Evolutionary conservation across 64 coral and sea anemone genomes (phyloP), one percentile per base, ranked within the genome.

Genomic region (Pachyseris speciosa): DNA sequence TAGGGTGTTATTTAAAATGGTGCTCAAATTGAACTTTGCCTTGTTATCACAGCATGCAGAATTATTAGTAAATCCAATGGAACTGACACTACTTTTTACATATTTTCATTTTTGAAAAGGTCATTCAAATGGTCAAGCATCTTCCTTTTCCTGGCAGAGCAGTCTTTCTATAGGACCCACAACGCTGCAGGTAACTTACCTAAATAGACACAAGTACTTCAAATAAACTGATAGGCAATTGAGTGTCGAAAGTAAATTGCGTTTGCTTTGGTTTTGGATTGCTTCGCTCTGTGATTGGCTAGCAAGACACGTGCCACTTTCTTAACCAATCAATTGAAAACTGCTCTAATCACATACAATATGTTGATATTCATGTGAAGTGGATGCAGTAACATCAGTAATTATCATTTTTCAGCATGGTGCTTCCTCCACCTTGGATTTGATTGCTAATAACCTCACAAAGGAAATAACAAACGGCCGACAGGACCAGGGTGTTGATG

Each of bases 401-500:
- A n/a, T 53, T 37, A 7, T 53, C 17, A 7, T 69, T 40, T 67
- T 24, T 17, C 44, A 86, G 51, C 36, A 66, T 41, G 32, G 38
- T 31, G 4, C 60, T 6, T 39, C 53, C n/a, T 72, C 68, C 20
- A 27, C 22, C 59, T 45, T 75, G 26, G 69, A 75, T 9, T 74
- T 86, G n/a, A 17, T 92, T 60, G 27, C 68, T 28, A 89, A 73
- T 38, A 81, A 95, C 71, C 47, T 90, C 42, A 75, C 28, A 11
- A 84, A 95, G 50, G 94, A 94, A 64, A 77, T 94, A 39, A 48
- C 94, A 32, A 99, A 99, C 87, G 97, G 97, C 22, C 66, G 80
- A 13, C 89, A 73, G 29, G 97, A 95, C 33, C 44, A 71, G n/a
- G 59, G 60, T 36, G 60, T 86, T 17, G 86, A 95, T 77, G 97